phyloP scores from a whole-genome alignment of 2,113 vertebrate species.

The Notarius quadriscutis region DNA sequence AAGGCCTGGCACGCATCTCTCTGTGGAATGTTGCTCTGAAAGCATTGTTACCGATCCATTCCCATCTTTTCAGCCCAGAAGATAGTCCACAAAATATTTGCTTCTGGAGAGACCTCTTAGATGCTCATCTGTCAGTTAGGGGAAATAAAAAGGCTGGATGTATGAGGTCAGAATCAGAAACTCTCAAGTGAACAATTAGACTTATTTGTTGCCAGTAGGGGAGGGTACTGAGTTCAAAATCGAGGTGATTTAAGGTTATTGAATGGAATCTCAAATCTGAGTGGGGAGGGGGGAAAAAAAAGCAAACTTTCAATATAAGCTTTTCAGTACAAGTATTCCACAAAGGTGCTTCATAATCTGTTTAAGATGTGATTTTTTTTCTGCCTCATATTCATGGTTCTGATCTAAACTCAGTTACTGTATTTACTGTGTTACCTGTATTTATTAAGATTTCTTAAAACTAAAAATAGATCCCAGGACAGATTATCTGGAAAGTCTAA shows the following conservation, averaged over 20 bases:
- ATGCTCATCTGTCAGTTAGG: conserved; percentile 28
- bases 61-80: not conserved
- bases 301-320: not conserved
- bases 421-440: not conserved
- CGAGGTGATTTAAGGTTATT: conserved; percentile 10
- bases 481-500: not conserved
- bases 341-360: not conserved
- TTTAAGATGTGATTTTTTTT: not conserved
- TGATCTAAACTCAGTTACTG: not conserved
- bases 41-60: conserved; percentile 16
- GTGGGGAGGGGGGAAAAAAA: not conserved
- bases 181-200: conserved; percentile 14
- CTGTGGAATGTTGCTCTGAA: conserved; percentile 32
- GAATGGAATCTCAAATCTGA: conserved; percentile 23
- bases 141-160: conserved; percentile 13
- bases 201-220: conserved; percentile 16
- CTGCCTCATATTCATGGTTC: not conserved
- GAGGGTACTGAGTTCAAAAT: conserved; percentile 31
- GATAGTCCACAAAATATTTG: conserved; percentile 23
- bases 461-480: not conserved
- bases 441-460: not conserved
- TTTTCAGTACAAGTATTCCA: conserved; percentile 10
- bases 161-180: conserved; percentile 17
- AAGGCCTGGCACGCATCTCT: conserved; percentile 25
- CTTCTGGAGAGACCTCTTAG: conserved; percentile 8